Percentiles rank a stretch among this genome's conserved stretches.
Evolutionary conservation across 2,888 invertebrate genomes (phyloP).

Genomic region (Dasypogon diadema): DNA sequence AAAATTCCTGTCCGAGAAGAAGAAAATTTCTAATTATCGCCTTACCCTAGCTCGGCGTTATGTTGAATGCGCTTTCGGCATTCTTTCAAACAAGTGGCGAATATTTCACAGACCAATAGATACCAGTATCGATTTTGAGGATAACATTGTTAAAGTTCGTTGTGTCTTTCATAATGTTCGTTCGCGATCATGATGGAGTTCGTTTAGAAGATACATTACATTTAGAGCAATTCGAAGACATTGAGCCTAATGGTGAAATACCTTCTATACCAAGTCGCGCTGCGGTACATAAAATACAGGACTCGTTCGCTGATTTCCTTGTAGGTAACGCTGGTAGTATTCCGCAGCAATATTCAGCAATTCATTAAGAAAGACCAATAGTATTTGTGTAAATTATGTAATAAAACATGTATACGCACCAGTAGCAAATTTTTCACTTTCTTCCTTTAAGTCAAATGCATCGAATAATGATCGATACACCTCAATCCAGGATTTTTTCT

Average conservation of each 20-base stretch:
- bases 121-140: slow-evolving; percentile 49
- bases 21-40: slow-evolving; percentile 41
- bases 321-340: no score
- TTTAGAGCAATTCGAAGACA: background rate
- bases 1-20: background rate
- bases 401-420: no score
- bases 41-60: slow-evolving; percentile 42
- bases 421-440: no score
- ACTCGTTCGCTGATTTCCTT: no score
- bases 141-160: slow-evolving; percentile 38
- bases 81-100: slow-evolving; percentile 58
- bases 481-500: no score
- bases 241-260: background rate
- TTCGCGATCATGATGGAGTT: slow-evolving; percentile 49
- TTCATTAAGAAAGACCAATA: no score
- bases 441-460: no score
- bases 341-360: no score
- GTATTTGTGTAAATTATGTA: no score
- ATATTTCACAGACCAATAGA: slow-evolving; percentile 58
- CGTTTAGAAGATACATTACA: slow-evolving; percentile 44
- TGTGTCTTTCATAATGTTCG: slow-evolving; percentile 56
- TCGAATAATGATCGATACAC: no score
- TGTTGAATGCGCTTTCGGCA: slow-evolving; percentile 53
- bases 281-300: background rate
- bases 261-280: background rate